These are phyloP conservation scores for Periparus ater DNA, from an alignment of 2,797 vertebrate species.

Conservation along the genomic window DNA sequence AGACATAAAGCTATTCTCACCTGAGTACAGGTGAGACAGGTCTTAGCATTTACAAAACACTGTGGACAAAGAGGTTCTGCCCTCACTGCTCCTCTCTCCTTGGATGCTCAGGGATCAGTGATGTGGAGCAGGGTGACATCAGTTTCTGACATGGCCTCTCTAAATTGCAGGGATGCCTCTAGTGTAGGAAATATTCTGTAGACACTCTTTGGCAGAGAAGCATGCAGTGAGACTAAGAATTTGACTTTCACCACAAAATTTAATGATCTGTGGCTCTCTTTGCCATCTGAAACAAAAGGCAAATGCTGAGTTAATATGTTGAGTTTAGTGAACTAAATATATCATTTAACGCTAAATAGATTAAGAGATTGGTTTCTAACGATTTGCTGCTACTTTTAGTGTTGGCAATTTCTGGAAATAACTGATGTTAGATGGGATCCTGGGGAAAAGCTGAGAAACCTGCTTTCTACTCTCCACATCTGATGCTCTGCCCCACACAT, in stretches of 20 bases:
- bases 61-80: neutral
- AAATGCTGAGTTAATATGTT: neutral
- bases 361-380: slow-evolving; percentile 1
- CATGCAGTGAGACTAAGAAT: neutral
- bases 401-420: slow-evolving; percentile 11
- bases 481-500: neutral
- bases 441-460: neutral
- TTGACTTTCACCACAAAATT: neutral
- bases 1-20: neutral
- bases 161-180: neutral
- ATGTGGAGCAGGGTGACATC: neutral
- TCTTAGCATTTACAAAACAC: neutral
- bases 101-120: neutral
- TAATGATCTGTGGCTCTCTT: neutral
- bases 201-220: neutral
- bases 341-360: neutral
- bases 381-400: neutral
- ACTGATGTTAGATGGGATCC: neutral
- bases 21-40: neutral
- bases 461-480: neutral
- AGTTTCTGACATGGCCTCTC: neutral
- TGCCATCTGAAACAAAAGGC: neutral
- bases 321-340: neutral
- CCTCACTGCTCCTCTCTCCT: neutral
- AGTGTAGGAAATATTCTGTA: neutral